Conservation (phyloP, 2,113 vertebrate species). For the Eudorcas thomsonii region DNA sequence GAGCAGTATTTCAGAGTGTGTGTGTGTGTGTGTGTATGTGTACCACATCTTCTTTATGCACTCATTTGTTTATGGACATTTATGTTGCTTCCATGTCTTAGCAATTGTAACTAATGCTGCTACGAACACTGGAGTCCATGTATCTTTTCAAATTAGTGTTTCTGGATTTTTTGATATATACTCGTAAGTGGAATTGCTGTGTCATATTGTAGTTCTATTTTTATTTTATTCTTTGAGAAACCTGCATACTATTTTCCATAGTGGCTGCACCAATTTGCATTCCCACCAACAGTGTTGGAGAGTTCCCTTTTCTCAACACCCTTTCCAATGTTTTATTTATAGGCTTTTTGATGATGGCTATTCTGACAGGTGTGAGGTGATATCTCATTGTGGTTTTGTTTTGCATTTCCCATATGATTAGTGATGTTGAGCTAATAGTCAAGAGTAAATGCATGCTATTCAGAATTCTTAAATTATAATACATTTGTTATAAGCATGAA, state of each 20-base stretch:
- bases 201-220: not conserved
- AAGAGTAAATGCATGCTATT: constrained; percentile 5
- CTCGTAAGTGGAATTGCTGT: not conserved
- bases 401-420: not conserved
- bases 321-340: not conserved
- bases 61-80: not conserved
- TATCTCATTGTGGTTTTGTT: not conserved
- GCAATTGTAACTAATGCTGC: not conserved
- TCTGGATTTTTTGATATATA: not conserved
- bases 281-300: not conserved
- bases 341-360: not conserved
- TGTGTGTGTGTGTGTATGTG: not conserved
- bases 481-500: constrained; percentile 12
- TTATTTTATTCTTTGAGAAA: not conserved
- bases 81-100: not conserved
- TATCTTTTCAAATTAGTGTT: not conserved
- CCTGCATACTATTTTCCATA: not conserved
- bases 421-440: not conserved
- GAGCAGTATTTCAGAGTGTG: not conserved
- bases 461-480: not conserved
- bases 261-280: not conserved
- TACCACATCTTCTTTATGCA: not conserved
- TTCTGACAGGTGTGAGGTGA: not conserved
- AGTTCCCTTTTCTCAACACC: not conserved
- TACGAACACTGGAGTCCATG: not conserved